Conservation (phyloP, 2,113 vertebrate species). For the Chrysochloris asiatica region DNA sequence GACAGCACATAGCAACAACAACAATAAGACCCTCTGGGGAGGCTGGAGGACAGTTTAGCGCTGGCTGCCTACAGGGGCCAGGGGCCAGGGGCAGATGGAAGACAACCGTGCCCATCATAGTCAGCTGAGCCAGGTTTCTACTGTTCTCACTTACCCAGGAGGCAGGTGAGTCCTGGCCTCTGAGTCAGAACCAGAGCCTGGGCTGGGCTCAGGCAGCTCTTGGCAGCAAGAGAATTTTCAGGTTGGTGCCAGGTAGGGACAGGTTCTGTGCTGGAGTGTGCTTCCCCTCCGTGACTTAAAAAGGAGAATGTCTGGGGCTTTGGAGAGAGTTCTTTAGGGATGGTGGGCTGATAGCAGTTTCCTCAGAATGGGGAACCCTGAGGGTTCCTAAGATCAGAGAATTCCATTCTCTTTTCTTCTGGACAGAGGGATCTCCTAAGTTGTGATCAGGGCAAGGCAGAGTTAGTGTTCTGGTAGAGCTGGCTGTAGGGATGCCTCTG, state of each 20-base stretch:
- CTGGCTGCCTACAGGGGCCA: not conserved
- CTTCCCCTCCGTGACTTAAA: not conserved
- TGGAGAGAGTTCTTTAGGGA: constrained; percentile 35
- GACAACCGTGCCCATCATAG: constrained; percentile 56
- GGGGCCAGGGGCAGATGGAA: constrained; percentile 61
- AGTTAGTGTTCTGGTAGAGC: constrained; percentile 2
- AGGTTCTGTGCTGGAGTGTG: constrained; percentile 41
- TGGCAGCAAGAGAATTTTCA: constrained; percentile 71
- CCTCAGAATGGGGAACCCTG: not conserved
- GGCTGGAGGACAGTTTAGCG: constrained; percentile 14
- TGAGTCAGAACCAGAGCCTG: constrained; percentile 6
- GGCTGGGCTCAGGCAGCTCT: constrained; percentile 54
- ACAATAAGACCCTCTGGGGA: no score
- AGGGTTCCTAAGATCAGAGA: constrained; percentile 42
- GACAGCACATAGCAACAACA: no score
- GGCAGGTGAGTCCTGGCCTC: constrained; percentile 57
- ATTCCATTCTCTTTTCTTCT: constrained; percentile 29
- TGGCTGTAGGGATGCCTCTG: constrained; percentile 19
- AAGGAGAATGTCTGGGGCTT: constrained; percentile 10
- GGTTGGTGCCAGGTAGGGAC: constrained; percentile 60
- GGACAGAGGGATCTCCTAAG: not conserved
- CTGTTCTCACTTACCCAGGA: constrained; percentile 12
- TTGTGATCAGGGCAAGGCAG: constrained; percentile 16
- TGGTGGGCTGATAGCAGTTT: not conserved
- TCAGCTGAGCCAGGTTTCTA: not conserved